A percentile compares a stretch with the other conserved stretches of the same genome.
Conservation (phyloP, 2,113 vertebrate species). For the Agapornis roseicollis region DNA sequence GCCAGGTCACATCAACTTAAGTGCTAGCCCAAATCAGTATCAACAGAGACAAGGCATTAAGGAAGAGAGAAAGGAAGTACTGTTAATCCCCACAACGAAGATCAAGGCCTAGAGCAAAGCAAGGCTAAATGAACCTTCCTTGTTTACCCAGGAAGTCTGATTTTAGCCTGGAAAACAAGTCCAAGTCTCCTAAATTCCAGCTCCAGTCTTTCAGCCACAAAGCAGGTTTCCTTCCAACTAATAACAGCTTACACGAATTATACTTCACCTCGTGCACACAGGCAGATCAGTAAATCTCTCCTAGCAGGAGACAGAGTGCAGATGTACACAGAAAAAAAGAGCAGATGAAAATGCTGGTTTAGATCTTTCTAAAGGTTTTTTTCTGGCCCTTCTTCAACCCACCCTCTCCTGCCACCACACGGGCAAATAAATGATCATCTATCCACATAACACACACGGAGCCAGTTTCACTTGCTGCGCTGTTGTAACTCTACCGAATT, state of each 20-base stretch:
- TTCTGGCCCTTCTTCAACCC: background rate
- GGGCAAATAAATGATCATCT: background rate
- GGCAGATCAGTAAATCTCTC: background rate
- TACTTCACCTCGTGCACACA: background rate
- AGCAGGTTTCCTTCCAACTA: slow-evolving; percentile 4
- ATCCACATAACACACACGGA: rapidly evolving
- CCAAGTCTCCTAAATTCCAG: background rate
- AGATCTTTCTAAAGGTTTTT: background rate
- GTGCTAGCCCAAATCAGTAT: background rate
- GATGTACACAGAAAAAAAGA: background rate
- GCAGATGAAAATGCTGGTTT: background rate
- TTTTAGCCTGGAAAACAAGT: background rate
- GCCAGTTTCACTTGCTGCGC: background rate
- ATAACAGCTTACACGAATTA: slow-evolving; percentile 16
- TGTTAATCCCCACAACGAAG: background rate
- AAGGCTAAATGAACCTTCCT: background rate
- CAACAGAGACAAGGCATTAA: background rate
- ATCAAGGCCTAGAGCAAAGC: background rate
- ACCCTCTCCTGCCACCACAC: background rate
- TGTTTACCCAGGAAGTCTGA: background rate
- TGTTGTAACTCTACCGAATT: background rate
- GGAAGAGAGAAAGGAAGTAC: slow-evolving; percentile 9
- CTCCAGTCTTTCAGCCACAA: background rate
- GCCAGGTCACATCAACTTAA: background rate
- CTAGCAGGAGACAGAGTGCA: background rate